phyloP scores from a whole-genome alignment of 2,888 invertebrate species.

The Eupithecia abbreviata region DNA sequence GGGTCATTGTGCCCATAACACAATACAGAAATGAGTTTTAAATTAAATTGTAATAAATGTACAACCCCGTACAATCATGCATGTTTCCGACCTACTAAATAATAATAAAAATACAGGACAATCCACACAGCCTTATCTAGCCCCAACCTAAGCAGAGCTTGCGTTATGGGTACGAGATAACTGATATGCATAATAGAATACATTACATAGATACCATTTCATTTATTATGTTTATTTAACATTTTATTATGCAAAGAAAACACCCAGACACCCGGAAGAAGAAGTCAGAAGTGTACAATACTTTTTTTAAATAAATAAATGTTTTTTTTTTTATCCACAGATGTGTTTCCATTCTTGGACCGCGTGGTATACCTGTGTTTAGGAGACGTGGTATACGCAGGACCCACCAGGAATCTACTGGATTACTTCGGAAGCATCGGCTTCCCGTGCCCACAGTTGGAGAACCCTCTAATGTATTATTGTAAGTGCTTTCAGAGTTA shows the following conservation, averaged over 20 bases:
- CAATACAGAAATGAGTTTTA: not conserved
- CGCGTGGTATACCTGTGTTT: slow-evolving; percentile 94
- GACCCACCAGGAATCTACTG: slow-evolving; percentile 95
- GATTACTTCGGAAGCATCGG: slow-evolving; percentile 98
- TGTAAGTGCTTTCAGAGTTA: slow-evolving; percentile 84
- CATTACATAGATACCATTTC: no score
- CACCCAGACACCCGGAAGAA: no score
- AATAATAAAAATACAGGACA: no score
- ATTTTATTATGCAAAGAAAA: no score
- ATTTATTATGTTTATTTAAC: no score
- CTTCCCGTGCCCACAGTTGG: slow-evolving; percentile 97
- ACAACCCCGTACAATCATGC: not conserved
- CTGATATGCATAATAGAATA: no score
- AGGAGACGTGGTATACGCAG: slow-evolving; percentile 95
- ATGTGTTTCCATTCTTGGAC: slow-evolving; percentile 97
- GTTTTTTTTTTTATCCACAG: slow-evolving; percentile 70
- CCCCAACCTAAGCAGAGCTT: no score
- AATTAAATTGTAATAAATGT: not conserved
- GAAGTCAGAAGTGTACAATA: no score
- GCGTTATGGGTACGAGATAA: no score
- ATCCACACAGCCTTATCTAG: no score
- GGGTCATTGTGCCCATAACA: slow-evolving; percentile 20
- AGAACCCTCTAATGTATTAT: slow-evolving; percentile 99
- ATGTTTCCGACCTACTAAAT: not conserved
- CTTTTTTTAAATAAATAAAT: not conserved